These are phyloP conservation scores for Salvator merianae DNA, from an alignment of 2,113 vertebrate genomes.

Conservation along the genomic window DNA sequence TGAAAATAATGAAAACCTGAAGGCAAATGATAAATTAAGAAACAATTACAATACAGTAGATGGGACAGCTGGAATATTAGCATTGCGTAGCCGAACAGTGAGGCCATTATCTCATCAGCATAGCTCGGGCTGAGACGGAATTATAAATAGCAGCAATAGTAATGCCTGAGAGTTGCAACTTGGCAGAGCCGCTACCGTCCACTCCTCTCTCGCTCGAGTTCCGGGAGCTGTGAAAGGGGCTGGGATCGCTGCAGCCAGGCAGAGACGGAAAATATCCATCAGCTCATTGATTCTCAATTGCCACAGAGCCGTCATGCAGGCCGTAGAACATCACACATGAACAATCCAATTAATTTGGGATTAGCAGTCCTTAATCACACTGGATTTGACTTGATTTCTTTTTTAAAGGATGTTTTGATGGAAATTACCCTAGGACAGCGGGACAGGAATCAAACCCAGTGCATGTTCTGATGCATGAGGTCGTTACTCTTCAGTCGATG, in stretches of 20 bases:
- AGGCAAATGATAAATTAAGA: background rate
- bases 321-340: rapidly evolving
- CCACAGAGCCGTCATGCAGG: background rate
- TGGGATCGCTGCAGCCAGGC: constrained; percentile 4
- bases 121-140: constrained; percentile 18
- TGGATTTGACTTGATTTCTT: background rate
- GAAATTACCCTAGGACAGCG: background rate
- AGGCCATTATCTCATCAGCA: constrained; percentile 51
- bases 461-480: background rate
- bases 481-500: background rate
- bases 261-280: background rate
- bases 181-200: constrained; percentile 25
- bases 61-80: constrained; percentile 13
- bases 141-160: constrained; percentile 50
- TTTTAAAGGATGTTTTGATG: background rate
- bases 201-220: constrained; percentile 33
- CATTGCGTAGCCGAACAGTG: constrained; percentile 45
- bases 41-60: constrained; percentile 40
- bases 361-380: background rate
- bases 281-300: background rate
- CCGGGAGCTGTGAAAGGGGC: background rate
- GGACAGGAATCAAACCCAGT: background rate
- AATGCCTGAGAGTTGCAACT: constrained; percentile 52
- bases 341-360: rapidly evolving
- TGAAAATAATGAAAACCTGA: background rate